phyloP scores from a whole-genome alignment of 2,113 vertebrate genomes.

The Isurus oxyrinchus region DNA sequence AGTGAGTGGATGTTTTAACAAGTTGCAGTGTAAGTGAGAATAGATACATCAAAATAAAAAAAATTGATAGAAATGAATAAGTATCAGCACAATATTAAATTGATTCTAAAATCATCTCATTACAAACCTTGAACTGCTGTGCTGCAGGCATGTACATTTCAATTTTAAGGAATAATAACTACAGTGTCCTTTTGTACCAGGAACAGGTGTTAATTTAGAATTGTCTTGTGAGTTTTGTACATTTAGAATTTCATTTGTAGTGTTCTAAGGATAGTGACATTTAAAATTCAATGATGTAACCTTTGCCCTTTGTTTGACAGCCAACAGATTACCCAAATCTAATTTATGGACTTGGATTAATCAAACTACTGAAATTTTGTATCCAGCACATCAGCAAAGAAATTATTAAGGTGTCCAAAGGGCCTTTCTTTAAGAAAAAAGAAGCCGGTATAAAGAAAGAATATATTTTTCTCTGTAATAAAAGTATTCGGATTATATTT shows the following conservation, averaged over 20 bases:
- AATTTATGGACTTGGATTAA: constrained; percentile 88
- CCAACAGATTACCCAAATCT: constrained; percentile 94
- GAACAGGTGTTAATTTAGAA: neutral
- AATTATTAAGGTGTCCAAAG: constrained; percentile 93
- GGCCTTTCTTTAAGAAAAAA: constrained; percentile 67
- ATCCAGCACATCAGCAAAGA: constrained; percentile 96
- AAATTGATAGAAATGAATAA: constrained; percentile 4
- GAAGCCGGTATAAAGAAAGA: constrained; percentile 88
- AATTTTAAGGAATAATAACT: constrained; percentile 28
- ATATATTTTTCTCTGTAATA: constrained; percentile 89
- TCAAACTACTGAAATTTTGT: constrained; percentile 93
- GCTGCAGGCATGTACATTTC: neutral
- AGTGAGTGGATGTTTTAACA: neutral
- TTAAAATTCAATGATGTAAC: constrained; percentile 6
- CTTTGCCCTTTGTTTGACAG: constrained; percentile 55
- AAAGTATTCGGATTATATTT: constrained; percentile 72
- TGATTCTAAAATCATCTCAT: constrained; percentile 7
- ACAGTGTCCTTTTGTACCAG: neutral
- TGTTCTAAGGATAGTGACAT: neutral
- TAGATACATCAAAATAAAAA: neutral
- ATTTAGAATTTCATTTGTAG: constrained; percentile 17
- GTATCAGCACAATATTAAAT: neutral
- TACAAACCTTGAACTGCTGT: too few relatives aligned
- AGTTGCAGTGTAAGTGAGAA: neutral
- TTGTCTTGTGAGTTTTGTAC: neutral